Base-by-base conservation (phyloP, 64 coral and sea anemone genomes). In the Trachythela sp. region DNA sequence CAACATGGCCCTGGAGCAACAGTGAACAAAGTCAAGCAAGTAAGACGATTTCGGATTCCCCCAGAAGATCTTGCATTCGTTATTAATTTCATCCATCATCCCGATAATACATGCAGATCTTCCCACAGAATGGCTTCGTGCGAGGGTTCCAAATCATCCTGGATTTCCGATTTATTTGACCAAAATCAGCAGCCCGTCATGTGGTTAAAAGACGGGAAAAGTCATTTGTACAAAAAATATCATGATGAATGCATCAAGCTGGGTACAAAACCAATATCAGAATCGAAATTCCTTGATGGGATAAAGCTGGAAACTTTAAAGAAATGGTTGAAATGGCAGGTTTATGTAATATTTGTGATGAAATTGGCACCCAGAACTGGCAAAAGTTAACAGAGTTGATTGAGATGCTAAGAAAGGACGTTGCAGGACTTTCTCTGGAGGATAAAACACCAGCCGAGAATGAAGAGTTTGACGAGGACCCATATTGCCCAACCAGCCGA, bases 161-260 rank as follows among this genome's bases (percentile, higher is more conserved):
- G 42, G 42, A 45, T 45, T 11, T 45, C 42, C 4, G 42, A 45
- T 11, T 45, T 45, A 11, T 45, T 45, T 11, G 42, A 45, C 42
- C 42, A 45, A 86, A 60, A 54, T 18, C 88, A 77, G 85, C 91
- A 92, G 39, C 91, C 39, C n/a, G 91, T 93, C 38, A 76, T 83
- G 83, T 80, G 75, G 80, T 67, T 87, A 36, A 94, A 90, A 72
- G 80, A 94, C 32, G 83, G 86, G 1, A 88, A 87, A 90, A 42
- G 11, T 36, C 40, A 38, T 36, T 22, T 90, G 17, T 94, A 84
- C 31, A 29, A n/a, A n/a, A n/a, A n/a, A n/a, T n/a, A n/a, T n/a
- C n/a, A n/a, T n/a, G n/a, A n/a, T n/a, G n/a, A n/a, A n/a, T n/a
- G n/a, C n/a, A n/a, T n/a, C n/a, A n/a, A 71, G 41, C 84, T 85